phyloP scores from a whole-genome alignment of 2,113 vertebrate species.

The Galemys pyrenaicus region DNA sequence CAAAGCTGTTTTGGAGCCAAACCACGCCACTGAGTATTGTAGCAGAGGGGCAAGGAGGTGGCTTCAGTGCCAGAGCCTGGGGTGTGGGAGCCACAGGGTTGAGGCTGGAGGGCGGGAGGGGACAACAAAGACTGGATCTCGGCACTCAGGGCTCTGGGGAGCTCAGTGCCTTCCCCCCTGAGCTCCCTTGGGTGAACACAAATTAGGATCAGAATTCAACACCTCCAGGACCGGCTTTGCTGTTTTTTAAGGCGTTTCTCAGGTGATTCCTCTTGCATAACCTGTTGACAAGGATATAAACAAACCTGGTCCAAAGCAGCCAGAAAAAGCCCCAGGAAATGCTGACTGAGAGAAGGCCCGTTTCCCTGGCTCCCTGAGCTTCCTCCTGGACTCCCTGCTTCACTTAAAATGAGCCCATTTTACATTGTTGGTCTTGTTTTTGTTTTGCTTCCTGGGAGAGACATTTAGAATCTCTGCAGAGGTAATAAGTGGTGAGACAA shows the following conservation, averaged over 20 bases:
- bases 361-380: too few species aligned
- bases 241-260: constrained; percentile 12
- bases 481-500: not conserved
- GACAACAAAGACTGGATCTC: not conserved
- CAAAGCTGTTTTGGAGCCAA: not conserved
- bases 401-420: not conserved
- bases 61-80: not conserved
- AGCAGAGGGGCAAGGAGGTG: not conserved
- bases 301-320: not conserved
- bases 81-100: not conserved
- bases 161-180: fast-evolving
- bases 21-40: not conserved
- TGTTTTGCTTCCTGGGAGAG: not conserved
- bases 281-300: not conserved
- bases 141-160: fast-evolving
- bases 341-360: not conserved
- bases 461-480: not conserved
- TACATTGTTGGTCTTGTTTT: not conserved
- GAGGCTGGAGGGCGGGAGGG: fast-evolving
- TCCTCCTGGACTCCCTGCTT: not conserved
- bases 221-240: not conserved
- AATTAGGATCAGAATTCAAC: not conserved
- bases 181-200: not conserved
- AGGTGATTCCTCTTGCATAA: constrained; percentile 18
- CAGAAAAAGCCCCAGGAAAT: not conserved